phyloP scores from a whole-genome alignment of 2,797 vertebrate genomes.

The Chloroceryle amazona region DNA sequence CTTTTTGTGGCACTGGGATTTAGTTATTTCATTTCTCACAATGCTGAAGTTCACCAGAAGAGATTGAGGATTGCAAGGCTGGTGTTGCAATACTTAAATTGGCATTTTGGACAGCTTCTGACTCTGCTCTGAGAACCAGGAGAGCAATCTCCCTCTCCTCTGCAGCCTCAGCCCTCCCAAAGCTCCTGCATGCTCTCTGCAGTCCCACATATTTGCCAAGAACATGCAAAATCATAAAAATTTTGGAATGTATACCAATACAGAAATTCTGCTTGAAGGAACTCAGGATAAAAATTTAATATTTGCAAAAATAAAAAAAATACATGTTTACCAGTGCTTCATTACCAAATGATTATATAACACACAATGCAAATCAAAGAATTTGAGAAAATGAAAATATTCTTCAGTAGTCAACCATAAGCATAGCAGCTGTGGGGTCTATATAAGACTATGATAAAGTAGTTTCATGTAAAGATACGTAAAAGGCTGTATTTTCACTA shows the following conservation, averaged over 20 bases:
- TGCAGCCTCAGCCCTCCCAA: background rate
- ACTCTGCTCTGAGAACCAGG: background rate
- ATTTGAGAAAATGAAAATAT: background rate
- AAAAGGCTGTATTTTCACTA: background rate
- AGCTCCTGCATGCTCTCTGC: background rate
- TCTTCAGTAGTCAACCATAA: background rate
- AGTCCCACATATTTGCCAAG: background rate
- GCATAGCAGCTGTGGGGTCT: background rate
- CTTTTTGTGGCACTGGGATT: background rate
- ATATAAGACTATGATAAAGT: background rate
- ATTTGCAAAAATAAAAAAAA: background rate
- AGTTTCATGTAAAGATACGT: background rate
- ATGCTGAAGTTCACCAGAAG: background rate
- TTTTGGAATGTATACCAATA: background rate
- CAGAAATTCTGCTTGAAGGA: background rate
- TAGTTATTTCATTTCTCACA: background rate
- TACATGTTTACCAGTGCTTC: background rate
- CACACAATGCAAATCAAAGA: background rate
- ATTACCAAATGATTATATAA: background rate
- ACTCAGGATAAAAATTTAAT: background rate
- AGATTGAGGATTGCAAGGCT: background rate
- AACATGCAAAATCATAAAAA: background rate
- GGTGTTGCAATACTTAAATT: background rate
- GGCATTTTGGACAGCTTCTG: background rate
- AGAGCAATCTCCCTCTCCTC: background rate